Evolutionary conservation across 2,888 invertebrate species (phyloP).

Genomic region (Lycaena phlaeas): DNA sequence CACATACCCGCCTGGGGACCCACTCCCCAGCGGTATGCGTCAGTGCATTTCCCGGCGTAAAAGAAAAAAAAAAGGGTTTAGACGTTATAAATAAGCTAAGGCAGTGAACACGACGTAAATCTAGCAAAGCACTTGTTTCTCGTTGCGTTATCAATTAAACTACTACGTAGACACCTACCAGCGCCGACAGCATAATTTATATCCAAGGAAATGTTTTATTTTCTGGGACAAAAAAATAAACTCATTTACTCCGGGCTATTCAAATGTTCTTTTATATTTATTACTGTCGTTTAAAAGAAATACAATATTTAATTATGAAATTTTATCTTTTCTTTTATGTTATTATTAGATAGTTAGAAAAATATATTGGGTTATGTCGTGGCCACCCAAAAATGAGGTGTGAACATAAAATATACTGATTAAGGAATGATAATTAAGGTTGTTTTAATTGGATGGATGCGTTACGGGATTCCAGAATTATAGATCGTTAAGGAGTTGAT

Average conservation of each 20-base stretch:
- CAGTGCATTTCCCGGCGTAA: too few relatives aligned
- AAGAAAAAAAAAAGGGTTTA: too few relatives aligned
- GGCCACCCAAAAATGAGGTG: too few relatives aligned
- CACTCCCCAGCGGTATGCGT: too few relatives aligned
- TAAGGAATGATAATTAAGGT: too few relatives aligned
- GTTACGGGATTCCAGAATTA: too few relatives aligned
- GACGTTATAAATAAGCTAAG: too few relatives aligned
- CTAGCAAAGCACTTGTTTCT: constrained; percentile 2
- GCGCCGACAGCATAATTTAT: constrained; percentile 20
- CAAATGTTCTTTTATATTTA: constrained; percentile 15
- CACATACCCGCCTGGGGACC: too few relatives aligned
- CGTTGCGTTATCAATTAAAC: constrained; percentile 19
- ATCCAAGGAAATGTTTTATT: constrained; percentile 19
- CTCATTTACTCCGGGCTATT: constrained; percentile 15
- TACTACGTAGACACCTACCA: constrained; percentile 15
- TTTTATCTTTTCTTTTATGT: neutral
- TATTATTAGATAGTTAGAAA: neutral
- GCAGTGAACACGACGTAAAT: too few relatives aligned
- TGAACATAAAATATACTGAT: too few relatives aligned
- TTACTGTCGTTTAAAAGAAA: constrained; percentile 11
- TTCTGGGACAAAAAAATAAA: constrained; percentile 17
- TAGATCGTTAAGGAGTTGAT: too few relatives aligned
- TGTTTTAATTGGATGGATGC: too few relatives aligned
- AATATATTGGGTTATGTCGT: neutral
- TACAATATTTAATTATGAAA: constrained; percentile 1